These are phyloP conservation scores for Paraescarpia echinospica DNA, from an alignment of 1,140 invertebrate species.

Conservation along the genomic window DNA sequence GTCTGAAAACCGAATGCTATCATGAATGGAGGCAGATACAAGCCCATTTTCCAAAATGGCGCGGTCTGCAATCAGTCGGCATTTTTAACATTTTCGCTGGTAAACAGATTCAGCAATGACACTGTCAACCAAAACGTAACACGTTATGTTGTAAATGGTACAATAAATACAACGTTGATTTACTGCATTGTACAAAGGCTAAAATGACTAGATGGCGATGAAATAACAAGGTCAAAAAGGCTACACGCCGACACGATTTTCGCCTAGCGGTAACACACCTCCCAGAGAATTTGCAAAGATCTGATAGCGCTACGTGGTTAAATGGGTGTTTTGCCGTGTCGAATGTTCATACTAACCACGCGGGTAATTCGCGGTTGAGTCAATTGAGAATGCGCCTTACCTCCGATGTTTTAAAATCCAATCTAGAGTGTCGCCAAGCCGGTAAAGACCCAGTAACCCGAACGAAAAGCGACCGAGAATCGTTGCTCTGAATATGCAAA, in stretches of 20 bases:
- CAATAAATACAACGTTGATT: not conserved
- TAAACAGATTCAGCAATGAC: not conserved
- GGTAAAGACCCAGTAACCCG: constrained; percentile 3
- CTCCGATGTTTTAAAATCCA: constrained; percentile 4
- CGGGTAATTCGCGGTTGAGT: not conserved
- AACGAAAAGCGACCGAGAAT: not conserved
- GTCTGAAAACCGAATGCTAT: not conserved
- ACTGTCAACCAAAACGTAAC: not conserved
- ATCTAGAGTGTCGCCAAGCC: not conserved
- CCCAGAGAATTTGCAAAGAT: not conserved
- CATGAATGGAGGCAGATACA: not conserved
- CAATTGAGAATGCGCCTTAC: not conserved
- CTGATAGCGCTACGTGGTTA: not conserved
- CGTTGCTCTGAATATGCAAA: not conserved
- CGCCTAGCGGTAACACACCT: not conserved
- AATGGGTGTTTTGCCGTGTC: not conserved
- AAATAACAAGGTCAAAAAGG: constrained; percentile 6
- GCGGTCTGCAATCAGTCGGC: not conserved
- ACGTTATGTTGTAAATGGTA: not conserved
- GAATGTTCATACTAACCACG: not conserved
- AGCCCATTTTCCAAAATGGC: not conserved
- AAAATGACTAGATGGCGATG: not conserved
- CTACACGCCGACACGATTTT: not conserved
- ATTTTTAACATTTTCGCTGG: not conserved
- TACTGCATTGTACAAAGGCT: not conserved